Conservation (phyloP, 2,888 invertebrate species). For the Drosophila dives region DNA sequence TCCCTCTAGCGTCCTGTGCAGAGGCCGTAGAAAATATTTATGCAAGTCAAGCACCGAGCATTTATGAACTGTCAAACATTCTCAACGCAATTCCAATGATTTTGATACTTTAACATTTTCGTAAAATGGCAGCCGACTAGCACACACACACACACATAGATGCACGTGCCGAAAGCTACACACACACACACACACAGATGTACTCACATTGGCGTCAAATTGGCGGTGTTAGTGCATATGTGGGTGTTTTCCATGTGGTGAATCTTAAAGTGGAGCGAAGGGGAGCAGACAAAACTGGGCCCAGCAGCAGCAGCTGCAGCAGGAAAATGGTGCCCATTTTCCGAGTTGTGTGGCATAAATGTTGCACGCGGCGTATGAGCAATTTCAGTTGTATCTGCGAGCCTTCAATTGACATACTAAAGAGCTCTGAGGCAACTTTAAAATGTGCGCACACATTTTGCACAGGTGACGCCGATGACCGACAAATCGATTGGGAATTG, state of each 20-base stretch:
- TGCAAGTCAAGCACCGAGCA: conserved; percentile 81
- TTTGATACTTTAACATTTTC: conserved; percentile 83
- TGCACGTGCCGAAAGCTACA: conserved; percentile 37
- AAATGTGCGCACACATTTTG: conserved; percentile 25
- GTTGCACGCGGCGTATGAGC: conserved; percentile 64
- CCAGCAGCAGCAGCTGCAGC: not conserved
- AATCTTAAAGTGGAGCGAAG: conserved; percentile 33
- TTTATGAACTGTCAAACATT: conserved; percentile 83
- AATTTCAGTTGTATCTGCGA: conserved; percentile 61
- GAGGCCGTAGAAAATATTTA: conserved; percentile 78
- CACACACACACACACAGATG: conserved; percentile 25
- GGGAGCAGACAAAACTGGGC: conserved; percentile 2
- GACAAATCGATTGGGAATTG: conserved; percentile 32
- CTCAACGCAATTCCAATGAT: conserved; percentile 83
- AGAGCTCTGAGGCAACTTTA: conserved; percentile 47
- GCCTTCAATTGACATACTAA: conserved; percentile 74
- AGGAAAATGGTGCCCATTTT: conserved; percentile 20
- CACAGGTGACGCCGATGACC: conserved; percentile 2
- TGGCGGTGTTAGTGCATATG: conserved; percentile 78
- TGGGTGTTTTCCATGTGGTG: conserved; percentile 71
- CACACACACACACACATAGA: conserved; percentile 17
- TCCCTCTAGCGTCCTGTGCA: conserved; percentile 8
- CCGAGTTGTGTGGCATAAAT: conserved; percentile 45
- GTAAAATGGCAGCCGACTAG: conserved; percentile 75
- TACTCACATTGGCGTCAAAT: conserved; percentile 68